A percentile compares a stretch with the other conserved stretches of the same genome.
Conservation (phyloP, 2,888 invertebrate species). For the Platycheirus albimanus region DNA sequence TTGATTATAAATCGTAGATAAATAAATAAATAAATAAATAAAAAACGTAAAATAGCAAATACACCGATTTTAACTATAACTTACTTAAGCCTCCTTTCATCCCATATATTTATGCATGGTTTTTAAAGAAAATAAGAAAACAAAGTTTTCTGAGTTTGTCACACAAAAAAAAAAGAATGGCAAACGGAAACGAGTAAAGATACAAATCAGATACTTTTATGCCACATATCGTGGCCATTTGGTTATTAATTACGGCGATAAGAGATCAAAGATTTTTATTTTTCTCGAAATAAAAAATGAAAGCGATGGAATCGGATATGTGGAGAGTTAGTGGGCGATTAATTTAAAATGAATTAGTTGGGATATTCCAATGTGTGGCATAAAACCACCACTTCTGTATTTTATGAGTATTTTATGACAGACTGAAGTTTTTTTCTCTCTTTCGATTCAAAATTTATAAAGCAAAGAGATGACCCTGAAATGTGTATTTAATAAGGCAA, state of each 20-base stretch:
- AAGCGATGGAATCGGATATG: neutral
- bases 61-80: no score
- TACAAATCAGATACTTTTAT: neutral
- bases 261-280: neutral
- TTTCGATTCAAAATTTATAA: neutral
- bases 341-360: neutral
- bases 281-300: neutral
- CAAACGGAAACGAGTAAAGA: neutral
- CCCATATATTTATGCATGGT: no score
- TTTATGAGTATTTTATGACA: conserved; percentile 1
- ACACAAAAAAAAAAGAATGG: no score
- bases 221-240: neutral
- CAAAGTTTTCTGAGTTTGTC: no score
- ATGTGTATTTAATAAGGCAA: conserved; percentile 4
- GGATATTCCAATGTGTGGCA: no score
- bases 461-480: neutral
- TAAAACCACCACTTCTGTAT: neutral
- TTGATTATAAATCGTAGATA: no score
- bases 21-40: no score
- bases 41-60: no score
- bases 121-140: no score
- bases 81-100: no score
- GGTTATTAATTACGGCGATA: conserved; percentile 2
- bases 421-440: neutral
- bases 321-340: neutral